A percentile compares a stretch with the other conserved stretches of the same genome.
Conservation (phyloP, 1,140 invertebrate genomes). For the Pollicipes pollicipes region DNA sequence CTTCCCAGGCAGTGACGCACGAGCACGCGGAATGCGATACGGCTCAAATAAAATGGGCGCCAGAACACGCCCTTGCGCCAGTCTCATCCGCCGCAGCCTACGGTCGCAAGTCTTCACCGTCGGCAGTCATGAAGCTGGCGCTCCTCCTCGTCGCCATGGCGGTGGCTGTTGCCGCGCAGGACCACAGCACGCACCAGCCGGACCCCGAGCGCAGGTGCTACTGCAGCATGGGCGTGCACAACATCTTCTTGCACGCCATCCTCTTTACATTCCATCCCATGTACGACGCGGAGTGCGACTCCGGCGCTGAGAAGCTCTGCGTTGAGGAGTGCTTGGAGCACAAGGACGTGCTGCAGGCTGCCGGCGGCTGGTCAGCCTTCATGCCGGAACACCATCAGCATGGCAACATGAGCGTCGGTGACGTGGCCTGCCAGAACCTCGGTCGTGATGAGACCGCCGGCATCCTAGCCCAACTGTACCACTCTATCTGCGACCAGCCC, state of each 20-base stretch:
- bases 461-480: background rate
- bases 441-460: background rate
- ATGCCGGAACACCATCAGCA: background rate
- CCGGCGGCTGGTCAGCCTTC: background rate
- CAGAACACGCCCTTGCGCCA: too few relatives aligned
- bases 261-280: background rate
- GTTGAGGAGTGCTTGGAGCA: background rate
- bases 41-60: too few relatives aligned
- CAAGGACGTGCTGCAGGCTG: background rate
- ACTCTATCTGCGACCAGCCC: background rate
- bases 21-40: too few relatives aligned
- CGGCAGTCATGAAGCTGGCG: background rate
- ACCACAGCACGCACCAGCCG: background rate
- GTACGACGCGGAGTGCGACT: background rate
- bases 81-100: too few relatives aligned
- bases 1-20: too few relatives aligned
- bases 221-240: background rate
- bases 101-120: too few relatives aligned
- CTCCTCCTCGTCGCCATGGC: background rate
- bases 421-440: background rate
- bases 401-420: background rate
- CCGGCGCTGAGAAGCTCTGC: background rate
- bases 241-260: background rate
- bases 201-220: background rate
- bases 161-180: background rate